phyloP scores from a whole-genome alignment of 2,113 vertebrate genomes.

The Microcebus jonahi region DNA sequence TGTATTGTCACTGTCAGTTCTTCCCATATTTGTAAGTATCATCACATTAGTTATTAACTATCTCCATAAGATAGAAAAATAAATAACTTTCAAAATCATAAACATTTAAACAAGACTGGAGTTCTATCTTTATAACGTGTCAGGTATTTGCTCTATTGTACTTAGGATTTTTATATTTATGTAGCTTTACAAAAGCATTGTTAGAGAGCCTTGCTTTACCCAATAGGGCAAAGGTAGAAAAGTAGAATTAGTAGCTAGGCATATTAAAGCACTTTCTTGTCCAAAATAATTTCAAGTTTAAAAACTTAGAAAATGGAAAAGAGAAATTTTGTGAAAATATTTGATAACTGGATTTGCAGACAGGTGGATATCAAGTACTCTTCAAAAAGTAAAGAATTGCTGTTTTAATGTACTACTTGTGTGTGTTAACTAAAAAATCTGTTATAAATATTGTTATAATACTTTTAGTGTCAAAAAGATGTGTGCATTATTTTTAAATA shows the following conservation, averaged over 20 bases:
- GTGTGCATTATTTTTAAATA: slow-evolving; percentile 56
- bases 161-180: slow-evolving; percentile 21
- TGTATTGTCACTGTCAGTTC: neutral
- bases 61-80: neutral
- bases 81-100: neutral
- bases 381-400: slow-evolving; percentile 30
- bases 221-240: neutral
- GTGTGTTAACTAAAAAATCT: slow-evolving; percentile 8
- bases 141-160: neutral
- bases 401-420: neutral
- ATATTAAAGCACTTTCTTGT: slow-evolving; percentile 25
- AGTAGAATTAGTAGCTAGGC: neutral
- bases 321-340: slow-evolving; percentile 28
- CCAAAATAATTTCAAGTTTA: slow-evolving; percentile 26
- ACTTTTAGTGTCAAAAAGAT: slow-evolving; percentile 47
- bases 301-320: neutral
- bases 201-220: neutral
- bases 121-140: neutral
- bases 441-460: neutral
- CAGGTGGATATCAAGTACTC: neutral
- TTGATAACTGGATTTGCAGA: slow-evolving; percentile 45
- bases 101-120: slow-evolving; percentile 23
- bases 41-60: neutral
- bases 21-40: neutral
- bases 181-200: neutral